Base-by-base conservation (phyloP, 1,140 invertebrate species). In the Wiebesia pumilae region DNA sequence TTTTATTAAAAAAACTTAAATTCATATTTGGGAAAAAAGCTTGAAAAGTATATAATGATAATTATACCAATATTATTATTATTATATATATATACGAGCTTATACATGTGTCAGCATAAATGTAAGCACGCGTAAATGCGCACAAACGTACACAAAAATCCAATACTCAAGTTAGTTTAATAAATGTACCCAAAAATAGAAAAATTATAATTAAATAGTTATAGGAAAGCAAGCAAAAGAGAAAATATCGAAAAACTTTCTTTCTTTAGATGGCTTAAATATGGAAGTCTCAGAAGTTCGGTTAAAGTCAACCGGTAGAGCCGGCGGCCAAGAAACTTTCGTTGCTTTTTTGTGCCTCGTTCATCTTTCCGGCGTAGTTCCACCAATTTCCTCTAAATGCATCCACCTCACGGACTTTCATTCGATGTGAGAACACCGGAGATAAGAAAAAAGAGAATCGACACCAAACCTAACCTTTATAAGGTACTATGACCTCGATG, bases 311-410 rank as follows among this genome's bases (percentile, higher is more conserved):
- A 75, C 19, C 71, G 27, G 6, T 4, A 43, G 27, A 75, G 71
- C 21, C 21, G 27, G 2, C 27, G 40, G 71, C 35, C 38, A n/a
- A 30, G 51, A 67, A 83, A 77, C 51, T 83, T 47, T 47, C 65
- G 71, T 78, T 9, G 24, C 38, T 65, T 84, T 78, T 78, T 71
- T 58, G n/a, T 30, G 71, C 12, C 75, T 14, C 65, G 54, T 62
- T 54, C 58, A 24, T 21, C 51, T 62, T 81, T 33, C 69, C 47
- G 14, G 1, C 33, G 51, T 51, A 40, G 0, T 4, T 75, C 10
- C 33, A 62, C 58, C 47, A 38, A 65, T 75, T 58, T 35, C 35
- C 51, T 75, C 75, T 75, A 65, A 75, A 73, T 75, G 75, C 47
- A 78, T 78, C 75, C 75, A 33, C 40, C n/a, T n/a, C 30, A 35